These are phyloP conservation scores for Archegozetes longisetosus DNA, from an alignment of 1,140 invertebrate species.

Conservation along the genomic window DNA sequence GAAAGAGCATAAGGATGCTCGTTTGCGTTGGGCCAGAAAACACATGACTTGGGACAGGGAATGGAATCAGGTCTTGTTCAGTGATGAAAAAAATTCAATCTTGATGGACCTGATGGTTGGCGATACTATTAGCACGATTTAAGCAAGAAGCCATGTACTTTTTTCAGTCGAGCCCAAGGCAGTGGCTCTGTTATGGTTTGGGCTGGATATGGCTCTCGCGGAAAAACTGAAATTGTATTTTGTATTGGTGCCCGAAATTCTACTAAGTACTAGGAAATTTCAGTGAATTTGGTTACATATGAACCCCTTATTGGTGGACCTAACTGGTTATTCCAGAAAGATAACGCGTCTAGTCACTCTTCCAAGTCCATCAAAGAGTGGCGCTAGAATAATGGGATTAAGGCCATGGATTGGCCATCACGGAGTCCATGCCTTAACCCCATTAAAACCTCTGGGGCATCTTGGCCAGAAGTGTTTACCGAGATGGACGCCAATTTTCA, in stretches of 20 bases:
- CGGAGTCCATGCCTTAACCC: conserved; percentile 3
- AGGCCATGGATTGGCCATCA: too few relatives aligned
- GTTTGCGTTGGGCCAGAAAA: background rate
- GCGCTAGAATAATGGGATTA: background rate
- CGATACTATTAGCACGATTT: conserved; percentile 12
- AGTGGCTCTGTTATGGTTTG: conserved; percentile 17
- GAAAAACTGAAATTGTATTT: background rate
- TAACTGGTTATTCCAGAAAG: conserved; percentile 3
- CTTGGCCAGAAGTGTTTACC: conserved; percentile 2
- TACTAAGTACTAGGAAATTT: background rate
- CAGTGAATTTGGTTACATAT: background rate
- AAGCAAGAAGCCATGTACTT: conserved; percentile 4
- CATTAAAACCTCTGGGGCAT: conserved; percentile 15
- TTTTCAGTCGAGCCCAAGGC: too few relatives aligned
- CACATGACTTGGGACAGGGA: background rate
- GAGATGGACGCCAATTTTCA: too few relatives aligned
- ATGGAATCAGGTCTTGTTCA: conserved; percentile 4
- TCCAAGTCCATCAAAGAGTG: background rate
- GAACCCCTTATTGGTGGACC: background rate
- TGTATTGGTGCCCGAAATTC: conserved; percentile 7
- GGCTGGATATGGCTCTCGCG: too few relatives aligned
- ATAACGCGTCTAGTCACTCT: conserved; percentile 4
- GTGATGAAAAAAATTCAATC: conserved; percentile 18
- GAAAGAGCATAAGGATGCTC: background rate
- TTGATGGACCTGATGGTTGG: conserved; percentile 18